Evolutionary conservation across 2,888 invertebrate genomes (phyloP).

Genomic region (Rhyacophila evoluta): DNA sequence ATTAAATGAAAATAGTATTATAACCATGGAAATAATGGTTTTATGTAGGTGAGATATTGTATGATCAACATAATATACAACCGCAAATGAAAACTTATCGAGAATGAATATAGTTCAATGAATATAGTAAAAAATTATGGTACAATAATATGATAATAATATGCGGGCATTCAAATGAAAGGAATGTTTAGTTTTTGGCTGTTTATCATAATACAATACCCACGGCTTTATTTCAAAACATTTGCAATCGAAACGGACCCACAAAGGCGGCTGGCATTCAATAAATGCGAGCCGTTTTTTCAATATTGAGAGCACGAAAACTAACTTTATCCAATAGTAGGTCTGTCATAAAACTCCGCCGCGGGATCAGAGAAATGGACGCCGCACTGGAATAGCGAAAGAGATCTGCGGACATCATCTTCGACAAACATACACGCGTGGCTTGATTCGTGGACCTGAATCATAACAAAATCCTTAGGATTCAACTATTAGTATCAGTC

Average conservation of each 20-base stretch:
- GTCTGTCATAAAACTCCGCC: constrained; percentile 1
- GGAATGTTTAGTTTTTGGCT: neutral
- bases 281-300: constrained; percentile 1
- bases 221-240: constrained; percentile 14
- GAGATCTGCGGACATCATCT: neutral
- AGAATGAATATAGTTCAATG: neutral
- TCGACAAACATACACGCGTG: neutral
- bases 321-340: constrained; percentile 22
- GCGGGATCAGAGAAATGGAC: neutral
- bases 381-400: neutral
- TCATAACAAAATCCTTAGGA: no score
- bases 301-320: constrained; percentile 18
- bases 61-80: no score
- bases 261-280: neutral
- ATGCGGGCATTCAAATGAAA: neutral
- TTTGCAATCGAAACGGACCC: constrained; percentile 12
- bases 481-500: no score
- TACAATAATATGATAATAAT: neutral
- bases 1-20: no score
- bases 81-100: no score
- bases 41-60: no score
- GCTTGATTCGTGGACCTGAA: neutral
- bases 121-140: neutral
- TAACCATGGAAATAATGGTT: no score
- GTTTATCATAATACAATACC: neutral